Percentiles rank a stretch among this genome's conserved stretches.
Conservation (phyloP, 1,140 invertebrate genomes). For the Paraescarpia echinospica region DNA sequence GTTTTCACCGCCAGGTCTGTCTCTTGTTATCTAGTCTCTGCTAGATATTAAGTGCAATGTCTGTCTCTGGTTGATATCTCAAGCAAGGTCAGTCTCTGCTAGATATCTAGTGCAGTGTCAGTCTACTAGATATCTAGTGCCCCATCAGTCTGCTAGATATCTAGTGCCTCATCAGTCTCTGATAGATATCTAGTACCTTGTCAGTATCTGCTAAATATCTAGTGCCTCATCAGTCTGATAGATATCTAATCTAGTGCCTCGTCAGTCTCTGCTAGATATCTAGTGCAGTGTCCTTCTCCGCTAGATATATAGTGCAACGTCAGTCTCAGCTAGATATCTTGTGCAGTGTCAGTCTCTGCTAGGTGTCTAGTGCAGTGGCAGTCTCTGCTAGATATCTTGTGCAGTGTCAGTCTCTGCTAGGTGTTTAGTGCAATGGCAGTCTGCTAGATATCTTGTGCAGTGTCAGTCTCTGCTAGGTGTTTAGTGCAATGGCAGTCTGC, state of each 20-base stretch:
- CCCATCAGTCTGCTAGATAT: neutral
- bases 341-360: no score
- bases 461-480: no score
- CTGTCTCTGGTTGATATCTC: neutral
- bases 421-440: no score
- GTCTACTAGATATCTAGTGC: conserved; percentile 5
- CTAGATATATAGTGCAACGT: no score
- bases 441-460: no score
- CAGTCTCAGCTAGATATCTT: neutral
- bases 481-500: no score
- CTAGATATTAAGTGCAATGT: no score
- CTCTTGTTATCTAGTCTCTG: neutral
- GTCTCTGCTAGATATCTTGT: no score
- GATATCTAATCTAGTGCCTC: neutral
- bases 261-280: neutral
- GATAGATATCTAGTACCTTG: neutral
- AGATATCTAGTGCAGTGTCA: neutral
- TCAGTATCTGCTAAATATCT: no score
- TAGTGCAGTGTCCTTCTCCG: no score
- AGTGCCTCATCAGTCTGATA: no score
- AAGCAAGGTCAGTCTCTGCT: neutral
- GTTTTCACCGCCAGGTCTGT: conserved; percentile 66
- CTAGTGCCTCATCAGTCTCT: neutral
- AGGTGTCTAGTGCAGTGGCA: neutral
- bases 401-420: no score